These are phyloP conservation scores for Drosophila micromelanica DNA, from an alignment of 1,140 invertebrate genomes.

Conservation along the genomic window DNA sequence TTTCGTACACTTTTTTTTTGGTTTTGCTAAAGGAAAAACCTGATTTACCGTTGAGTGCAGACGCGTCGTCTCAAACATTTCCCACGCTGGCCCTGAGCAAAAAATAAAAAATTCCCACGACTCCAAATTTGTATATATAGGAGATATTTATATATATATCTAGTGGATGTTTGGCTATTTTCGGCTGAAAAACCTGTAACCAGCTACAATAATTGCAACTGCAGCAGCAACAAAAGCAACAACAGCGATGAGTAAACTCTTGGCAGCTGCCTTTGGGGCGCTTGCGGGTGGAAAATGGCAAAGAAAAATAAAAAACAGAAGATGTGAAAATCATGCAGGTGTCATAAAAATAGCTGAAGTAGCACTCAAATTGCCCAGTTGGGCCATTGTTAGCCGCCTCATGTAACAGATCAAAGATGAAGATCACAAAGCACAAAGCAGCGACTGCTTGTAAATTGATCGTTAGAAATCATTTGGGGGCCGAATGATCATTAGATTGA, in stretches of 20 bases:
- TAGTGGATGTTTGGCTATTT: slow-evolving; percentile 41
- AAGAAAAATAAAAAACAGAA: slow-evolving; percentile 9
- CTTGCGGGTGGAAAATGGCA: slow-evolving; percentile 62
- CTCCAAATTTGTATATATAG: slow-evolving; percentile 82
- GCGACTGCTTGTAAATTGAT: slow-evolving; percentile 12
- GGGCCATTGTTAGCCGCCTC: slow-evolving; percentile 12
- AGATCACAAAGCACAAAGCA: slow-evolving; percentile 19
- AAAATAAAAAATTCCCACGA: slow-evolving; percentile 76
- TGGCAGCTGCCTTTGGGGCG: slow-evolving; percentile 34
- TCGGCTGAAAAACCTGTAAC: slow-evolving; percentile 70
- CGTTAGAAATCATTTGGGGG: slow-evolving; percentile 32
- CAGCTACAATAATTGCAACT: slow-evolving; percentile 74
- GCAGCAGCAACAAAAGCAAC: slow-evolving; percentile 19
- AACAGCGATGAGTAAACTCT: slow-evolving; percentile 40
- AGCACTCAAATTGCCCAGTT: slow-evolving; percentile 46
- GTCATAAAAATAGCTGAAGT: slow-evolving; percentile 64
- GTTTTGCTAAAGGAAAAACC: slow-evolving; percentile 65
- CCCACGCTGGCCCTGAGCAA: slow-evolving; percentile 67
- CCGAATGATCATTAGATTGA: slow-evolving; percentile 3
- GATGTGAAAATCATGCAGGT: slow-evolving; percentile 79
- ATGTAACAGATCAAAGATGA: slow-evolving; percentile 13
- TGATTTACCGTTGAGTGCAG: slow-evolving; percentile 70
- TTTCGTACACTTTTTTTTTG: slow-evolving; percentile 58
- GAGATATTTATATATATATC: slow-evolving; percentile 53
- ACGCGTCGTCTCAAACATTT: slow-evolving; percentile 67